phyloP scores from a whole-genome alignment of 2,113 vertebrate species.

The Coptodon bakossiorum region DNA sequence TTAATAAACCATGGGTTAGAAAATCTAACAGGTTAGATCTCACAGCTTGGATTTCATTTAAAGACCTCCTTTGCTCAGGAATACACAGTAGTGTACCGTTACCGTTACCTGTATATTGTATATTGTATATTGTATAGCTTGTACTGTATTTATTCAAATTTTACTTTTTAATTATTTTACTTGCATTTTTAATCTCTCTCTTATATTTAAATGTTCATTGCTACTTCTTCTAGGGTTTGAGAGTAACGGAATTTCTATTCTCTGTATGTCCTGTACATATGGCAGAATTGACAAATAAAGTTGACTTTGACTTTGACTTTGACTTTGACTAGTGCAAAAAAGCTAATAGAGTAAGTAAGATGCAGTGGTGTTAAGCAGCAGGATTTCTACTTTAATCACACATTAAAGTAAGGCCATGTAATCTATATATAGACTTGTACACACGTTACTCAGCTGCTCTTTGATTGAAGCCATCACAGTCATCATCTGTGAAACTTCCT shows the following conservation, averaged over 20 bases:
- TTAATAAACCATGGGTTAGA: background rate
- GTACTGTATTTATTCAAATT: too few relatives aligned
- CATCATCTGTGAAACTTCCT: slow-evolving; percentile 84
- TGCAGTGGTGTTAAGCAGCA: background rate
- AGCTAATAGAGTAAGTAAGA: background rate
- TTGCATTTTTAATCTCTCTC: too few relatives aligned
- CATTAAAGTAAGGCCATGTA: background rate
- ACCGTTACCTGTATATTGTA: too few relatives aligned
- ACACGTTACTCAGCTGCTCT: slow-evolving; percentile 87
- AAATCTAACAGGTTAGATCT: background rate
- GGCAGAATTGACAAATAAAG: too few relatives aligned
- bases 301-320: too few relatives aligned
- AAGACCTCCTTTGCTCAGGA: background rate
- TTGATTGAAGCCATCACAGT: slow-evolving; percentile 78
- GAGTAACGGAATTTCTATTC: too few relatives aligned
- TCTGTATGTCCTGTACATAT: too few relatives aligned
- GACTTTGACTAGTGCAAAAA: too few relatives aligned
- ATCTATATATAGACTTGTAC: background rate
- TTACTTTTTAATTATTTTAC: too few relatives aligned
- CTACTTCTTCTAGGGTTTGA: too few relatives aligned
- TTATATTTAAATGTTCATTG: too few relatives aligned
- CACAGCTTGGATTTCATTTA: background rate
- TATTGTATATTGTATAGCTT: too few relatives aligned
- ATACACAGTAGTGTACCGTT: background rate
- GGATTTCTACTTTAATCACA: background rate